Evolutionary conservation across 2,797 vertebrate genomes (phyloP).

Genomic region (Gymnocypris eckloni): DNA sequence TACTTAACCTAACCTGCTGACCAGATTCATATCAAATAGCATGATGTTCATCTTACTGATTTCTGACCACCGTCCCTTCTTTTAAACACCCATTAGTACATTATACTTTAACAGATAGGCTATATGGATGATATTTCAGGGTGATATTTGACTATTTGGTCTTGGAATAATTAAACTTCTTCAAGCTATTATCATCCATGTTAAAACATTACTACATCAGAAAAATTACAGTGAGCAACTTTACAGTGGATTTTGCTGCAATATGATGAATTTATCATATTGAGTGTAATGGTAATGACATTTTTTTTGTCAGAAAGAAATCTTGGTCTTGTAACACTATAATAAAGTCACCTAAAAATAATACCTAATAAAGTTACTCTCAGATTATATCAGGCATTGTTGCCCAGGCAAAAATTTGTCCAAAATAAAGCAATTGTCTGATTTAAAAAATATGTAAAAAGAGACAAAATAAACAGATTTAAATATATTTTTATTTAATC

Average conservation of each 20-base stretch:
- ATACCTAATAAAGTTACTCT: neutral
- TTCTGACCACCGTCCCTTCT: neutral
- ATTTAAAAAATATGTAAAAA: neutral
- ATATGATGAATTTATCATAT: neutral
- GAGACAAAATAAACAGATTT: neutral
- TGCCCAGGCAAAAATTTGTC: neutral
- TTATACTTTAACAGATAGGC: neutral
- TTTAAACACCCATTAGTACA: neutral
- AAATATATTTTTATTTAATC: neutral
- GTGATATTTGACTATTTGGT: neutral
- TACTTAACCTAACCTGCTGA: constrained; percentile 56
- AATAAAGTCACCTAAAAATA: neutral
- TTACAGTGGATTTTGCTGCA: neutral
- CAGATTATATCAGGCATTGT: neutral
- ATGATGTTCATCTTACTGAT: constrained; percentile 24
- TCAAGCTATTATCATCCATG: neutral
- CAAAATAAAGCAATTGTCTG: neutral
- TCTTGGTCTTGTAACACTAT: neutral
- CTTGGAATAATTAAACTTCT: neutral
- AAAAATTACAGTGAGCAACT: neutral
- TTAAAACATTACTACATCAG: neutral
- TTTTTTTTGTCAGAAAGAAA: neutral
- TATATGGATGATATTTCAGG: neutral
- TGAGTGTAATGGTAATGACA: neutral
- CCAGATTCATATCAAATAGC: constrained; percentile 61